phyloP scores from a whole-genome alignment of 2,113 vertebrate species.

The Prunella fulvescens region DNA sequence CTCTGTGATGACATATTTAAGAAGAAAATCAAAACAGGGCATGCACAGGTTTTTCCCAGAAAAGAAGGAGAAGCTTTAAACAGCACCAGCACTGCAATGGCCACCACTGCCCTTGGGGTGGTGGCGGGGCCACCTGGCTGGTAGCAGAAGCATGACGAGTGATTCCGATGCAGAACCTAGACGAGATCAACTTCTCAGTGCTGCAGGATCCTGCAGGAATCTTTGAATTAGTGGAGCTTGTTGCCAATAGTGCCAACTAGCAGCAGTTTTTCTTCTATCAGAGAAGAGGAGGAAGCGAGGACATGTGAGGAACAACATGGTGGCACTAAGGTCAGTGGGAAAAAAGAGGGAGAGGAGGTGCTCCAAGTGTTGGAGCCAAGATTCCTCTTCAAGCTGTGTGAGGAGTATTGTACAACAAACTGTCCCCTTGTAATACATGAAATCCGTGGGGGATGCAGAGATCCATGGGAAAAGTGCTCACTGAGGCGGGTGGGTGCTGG shows the following conservation, averaged over 20 bases:
- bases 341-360: neutral
- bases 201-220: neutral
- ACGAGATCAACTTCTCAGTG: neutral
- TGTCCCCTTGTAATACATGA: neutral
- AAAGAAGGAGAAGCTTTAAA: neutral
- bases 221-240: neutral
- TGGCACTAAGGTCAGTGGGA: neutral
- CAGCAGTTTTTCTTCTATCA: neutral
- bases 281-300: neutral
- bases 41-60: neutral
- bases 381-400: neutral
- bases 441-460: neutral
- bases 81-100: rapidly evolving
- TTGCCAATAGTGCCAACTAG: neutral
- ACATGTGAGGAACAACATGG: neutral
- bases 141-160: rapidly evolving
- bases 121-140: rapidly evolving
- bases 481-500: rapidly evolving
- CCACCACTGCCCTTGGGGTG: rapidly evolving
- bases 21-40: neutral
- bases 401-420: neutral
- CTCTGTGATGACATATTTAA: neutral
- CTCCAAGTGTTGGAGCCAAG: rapidly evolving
- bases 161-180: rapidly evolving
- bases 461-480: neutral